phyloP scores from a whole-genome alignment of 1,140 invertebrate genomes.

The Caenorhabditis brenneri region DNA sequence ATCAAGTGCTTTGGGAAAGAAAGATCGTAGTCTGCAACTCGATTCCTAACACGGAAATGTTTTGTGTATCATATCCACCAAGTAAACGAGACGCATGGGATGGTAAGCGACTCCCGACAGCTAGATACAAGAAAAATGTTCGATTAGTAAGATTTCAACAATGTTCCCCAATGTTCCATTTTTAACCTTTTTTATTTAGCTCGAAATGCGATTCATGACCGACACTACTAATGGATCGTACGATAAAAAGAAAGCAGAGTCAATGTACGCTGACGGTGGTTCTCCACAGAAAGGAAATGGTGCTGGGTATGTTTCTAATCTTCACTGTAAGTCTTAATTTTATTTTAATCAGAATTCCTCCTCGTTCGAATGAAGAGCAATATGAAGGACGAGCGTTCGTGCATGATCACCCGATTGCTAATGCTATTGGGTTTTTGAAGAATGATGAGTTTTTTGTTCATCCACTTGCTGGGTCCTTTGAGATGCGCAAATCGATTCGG shows the following conservation, averaged over 20 bases:
- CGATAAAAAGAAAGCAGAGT: conserved; percentile 35
- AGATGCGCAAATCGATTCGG: conserved; percentile 6
- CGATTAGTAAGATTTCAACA: conserved; percentile 20
- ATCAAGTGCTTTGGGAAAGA: neutral
- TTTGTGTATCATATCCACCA: conserved; percentile 28
- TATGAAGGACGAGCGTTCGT: conserved; percentile 31
- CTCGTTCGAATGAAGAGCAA: conserved; percentile 6
- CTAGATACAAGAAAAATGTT: conserved; percentile 45
- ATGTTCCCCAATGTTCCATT: no score
- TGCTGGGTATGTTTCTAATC: neutral
- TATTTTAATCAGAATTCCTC: neutral
- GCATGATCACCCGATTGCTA: neutral
- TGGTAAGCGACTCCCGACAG: neutral
- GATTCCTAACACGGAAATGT: conserved; percentile 30
- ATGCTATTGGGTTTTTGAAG: conserved; percentile 9
- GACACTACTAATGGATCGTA: neutral
- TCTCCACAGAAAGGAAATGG: neutral
- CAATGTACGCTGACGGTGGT: neutral
- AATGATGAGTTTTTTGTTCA: conserved; percentile 18
- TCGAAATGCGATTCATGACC: conserved; percentile 40
- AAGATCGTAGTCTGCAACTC: conserved; percentile 17
- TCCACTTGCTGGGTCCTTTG: conserved; percentile 31
- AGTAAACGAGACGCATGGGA: conserved; percentile 30
- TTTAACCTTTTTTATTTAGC: conserved; percentile 9
- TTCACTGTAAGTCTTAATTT: neutral